Evolutionary conservation across 2,888 invertebrate species (phyloP).

Genomic region (Sinotaia quadrata): DNA sequence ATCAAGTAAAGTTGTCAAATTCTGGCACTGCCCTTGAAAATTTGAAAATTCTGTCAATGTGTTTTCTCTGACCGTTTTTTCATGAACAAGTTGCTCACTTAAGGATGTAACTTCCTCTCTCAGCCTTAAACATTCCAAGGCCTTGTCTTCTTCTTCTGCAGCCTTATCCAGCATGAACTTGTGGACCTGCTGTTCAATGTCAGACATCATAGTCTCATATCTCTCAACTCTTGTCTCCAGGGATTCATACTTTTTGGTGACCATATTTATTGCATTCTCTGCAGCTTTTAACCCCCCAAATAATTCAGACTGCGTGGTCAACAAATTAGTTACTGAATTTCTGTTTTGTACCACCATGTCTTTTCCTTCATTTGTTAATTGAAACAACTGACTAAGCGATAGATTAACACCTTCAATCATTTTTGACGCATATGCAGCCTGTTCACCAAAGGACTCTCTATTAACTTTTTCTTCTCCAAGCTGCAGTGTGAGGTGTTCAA

Average conservation of each 20-base stretch:
- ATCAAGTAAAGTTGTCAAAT: slow-evolving; percentile 16
- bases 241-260: slow-evolving; percentile 9
- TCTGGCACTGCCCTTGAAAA: slow-evolving; percentile 16
- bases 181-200: slow-evolving; percentile 3
- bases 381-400: slow-evolving; percentile 1
- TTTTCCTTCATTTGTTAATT: slow-evolving; percentile 3
- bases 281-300: neutral
- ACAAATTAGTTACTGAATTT: neutral
- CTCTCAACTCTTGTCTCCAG: neutral
- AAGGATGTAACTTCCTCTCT: neutral
- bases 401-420: neutral
- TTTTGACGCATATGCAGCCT: neutral
- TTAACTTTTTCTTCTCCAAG: neutral
- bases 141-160: neutral
- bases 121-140: neutral
- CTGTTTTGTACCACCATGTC: neutral
- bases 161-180: neutral
- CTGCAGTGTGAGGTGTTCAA: slow-evolving; percentile 10
- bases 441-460: slow-evolving; percentile 17
- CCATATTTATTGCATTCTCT: neutral
- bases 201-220: neutral
- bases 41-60: neutral
- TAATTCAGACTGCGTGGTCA: slow-evolving; percentile 14
- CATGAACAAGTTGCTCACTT: neutral
- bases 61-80: neutral